Conservation (phyloP, 2,797 vertebrate genomes). For the Rhadinocentrus ornatus region DNA sequence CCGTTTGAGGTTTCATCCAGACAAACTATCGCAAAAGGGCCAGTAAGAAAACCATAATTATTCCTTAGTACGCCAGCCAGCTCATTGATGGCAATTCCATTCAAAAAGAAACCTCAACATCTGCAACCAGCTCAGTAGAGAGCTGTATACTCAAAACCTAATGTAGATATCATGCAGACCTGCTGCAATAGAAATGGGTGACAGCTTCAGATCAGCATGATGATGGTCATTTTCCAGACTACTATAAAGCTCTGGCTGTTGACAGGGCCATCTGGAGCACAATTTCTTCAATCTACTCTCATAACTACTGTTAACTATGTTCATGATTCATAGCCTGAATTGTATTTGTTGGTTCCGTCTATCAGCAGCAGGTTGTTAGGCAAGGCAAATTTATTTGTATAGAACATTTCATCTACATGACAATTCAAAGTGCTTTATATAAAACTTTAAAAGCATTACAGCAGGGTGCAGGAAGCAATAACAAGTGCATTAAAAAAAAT, state of each 20-base stretch:
- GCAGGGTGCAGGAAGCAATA: too few relatives aligned
- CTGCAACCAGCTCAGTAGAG: conserved; percentile 46
- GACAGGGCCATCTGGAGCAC: conserved; percentile 67
- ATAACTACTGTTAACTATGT: conserved; percentile 30
- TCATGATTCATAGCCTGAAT: conserved; percentile 29
- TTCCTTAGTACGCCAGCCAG: conserved; percentile 47
- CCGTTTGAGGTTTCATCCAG: conserved; percentile 67
- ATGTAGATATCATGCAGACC: conserved; percentile 32
- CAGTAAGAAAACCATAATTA: conserved; percentile 73
- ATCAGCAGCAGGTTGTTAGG: conserved; percentile 13
- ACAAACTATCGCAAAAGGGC: conserved; percentile 34
- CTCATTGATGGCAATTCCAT: conserved; percentile 37
- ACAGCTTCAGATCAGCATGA: conserved; percentile 49
- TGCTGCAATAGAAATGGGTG: conserved; percentile 40
- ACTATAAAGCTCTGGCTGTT: conserved; percentile 63
- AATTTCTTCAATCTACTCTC: conserved; percentile 46
- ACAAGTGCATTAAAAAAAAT: too few relatives aligned
- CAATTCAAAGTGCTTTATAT: too few relatives aligned
- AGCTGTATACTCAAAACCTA: conserved; percentile 42
- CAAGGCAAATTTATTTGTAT: too few relatives aligned
- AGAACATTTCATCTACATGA: too few relatives aligned
- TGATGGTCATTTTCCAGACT: conserved; percentile 71
- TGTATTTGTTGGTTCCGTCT: not conserved
- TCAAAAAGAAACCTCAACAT: conserved; percentile 66
- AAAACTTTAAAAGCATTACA: too few relatives aligned